These are phyloP conservation scores for Benitochromis conjunctus DNA, from an alignment of 2,113 vertebrate genomes.

Conservation along the genomic window DNA sequence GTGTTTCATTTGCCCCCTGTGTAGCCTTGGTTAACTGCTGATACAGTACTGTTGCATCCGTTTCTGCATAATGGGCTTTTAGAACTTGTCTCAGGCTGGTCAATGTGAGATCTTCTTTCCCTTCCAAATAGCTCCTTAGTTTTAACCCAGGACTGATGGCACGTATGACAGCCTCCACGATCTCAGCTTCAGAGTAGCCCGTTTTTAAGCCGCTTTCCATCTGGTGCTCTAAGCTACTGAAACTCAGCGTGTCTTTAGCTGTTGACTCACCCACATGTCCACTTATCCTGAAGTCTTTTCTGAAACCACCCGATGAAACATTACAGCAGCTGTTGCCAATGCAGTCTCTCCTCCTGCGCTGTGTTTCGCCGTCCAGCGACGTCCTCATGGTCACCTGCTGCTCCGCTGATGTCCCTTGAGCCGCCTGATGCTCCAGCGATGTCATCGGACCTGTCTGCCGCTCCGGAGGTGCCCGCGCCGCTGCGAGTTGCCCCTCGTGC, in stretches of 20 bases:
- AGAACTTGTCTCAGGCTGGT: not conserved
- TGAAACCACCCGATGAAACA: too few species aligned
- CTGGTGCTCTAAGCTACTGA: not conserved
- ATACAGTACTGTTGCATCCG: not conserved
- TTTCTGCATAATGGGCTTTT: not conserved
- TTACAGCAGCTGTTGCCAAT: too few species aligned
- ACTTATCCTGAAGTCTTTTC: too few species aligned
- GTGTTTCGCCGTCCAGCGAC: too few species aligned
- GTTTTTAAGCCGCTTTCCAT: not conserved
- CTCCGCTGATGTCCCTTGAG: not conserved
- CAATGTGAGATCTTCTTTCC: accelerated
- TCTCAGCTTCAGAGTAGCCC: not conserved
- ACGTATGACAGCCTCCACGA: accelerated
- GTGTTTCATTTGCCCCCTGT: not conserved
- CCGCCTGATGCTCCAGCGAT: not conserved
- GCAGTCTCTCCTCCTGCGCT: too few species aligned
- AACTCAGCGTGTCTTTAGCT: not conserved
- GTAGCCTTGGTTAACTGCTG: not conserved
- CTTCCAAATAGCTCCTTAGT: accelerated
- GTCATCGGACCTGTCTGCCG: accelerated
- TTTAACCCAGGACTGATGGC: not conserved
- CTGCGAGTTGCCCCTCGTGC: not conserved
- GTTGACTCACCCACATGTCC: too few species aligned
- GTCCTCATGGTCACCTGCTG: too few species aligned
- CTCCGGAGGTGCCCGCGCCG: accelerated